Evolutionary conservation across 2,888 invertebrate species (phyloP), one percentile per base, ranked within the genome.

Genomic region (Patella pellucida): DNA sequence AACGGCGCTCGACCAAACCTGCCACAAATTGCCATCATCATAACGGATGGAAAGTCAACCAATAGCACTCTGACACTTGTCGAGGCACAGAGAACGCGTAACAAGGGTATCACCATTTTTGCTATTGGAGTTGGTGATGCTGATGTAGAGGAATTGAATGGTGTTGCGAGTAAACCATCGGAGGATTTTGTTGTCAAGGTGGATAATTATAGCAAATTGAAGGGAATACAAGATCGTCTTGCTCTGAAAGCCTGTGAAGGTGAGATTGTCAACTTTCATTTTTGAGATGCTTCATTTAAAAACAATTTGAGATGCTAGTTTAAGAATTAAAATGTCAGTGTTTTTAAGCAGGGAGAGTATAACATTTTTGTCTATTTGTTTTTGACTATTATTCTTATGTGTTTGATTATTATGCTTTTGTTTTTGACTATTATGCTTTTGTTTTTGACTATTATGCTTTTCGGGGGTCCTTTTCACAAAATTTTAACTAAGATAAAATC

Each of bases 31-130:
- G 79, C 76, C 68, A 76, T 83, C 50, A 71, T 83, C 52, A 70
- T 83, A 50, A 83, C 82, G 0, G 83, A 83, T 69, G 83, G 83
- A 16, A 72, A 76, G 56, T 82, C 83, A 14, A 79, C 78, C 71
- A 69, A 79, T 52, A 75, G 79, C 31, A 41, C 62, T 15, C 31
- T 41, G 69, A 82, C 83, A 12, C 71, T 73, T n/a, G 51, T 68
- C 31, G 81, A 76, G 31, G 75, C 77, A 15, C 52, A 23, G 23
- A 41, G 54, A 23, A 74, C 76, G 15, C 72, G 75, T 15, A 70
- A 69, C 23, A 27, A 27, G 41, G 79, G 79, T n/a, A 77, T 82
- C 50, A 73, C 75, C 27, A 68, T 83, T 56, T 79, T 82, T 68
- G 81, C 81, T 51, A 78, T 83, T 41, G 83, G 82, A 16, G 76